phyloP scores from a whole-genome alignment of 2,888 invertebrate species.

The Trileptium ribeirensis region DNA sequence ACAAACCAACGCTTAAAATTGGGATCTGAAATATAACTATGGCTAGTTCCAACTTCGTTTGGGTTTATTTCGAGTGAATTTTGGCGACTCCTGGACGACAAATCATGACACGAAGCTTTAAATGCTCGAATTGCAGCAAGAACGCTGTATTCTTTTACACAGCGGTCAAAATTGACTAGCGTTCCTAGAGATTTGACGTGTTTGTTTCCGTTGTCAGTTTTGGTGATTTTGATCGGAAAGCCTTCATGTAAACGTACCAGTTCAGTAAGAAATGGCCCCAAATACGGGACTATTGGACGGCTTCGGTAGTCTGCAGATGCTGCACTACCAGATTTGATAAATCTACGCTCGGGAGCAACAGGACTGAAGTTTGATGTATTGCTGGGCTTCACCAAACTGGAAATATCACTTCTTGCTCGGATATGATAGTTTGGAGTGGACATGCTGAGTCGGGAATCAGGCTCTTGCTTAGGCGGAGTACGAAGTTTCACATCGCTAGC shows the following conservation, averaged over 20 bases:
- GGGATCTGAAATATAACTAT: too few relatives aligned
- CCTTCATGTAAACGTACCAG: conserved; percentile 97
- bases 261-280: conserved; percentile 95
- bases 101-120: background rate
- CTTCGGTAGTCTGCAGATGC: background rate
- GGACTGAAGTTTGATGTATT: too few relatives aligned
- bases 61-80: too few relatives aligned
- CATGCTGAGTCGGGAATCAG: background rate
- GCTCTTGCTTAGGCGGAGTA: background rate
- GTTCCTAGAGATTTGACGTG: too few relatives aligned
- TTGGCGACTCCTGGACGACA: too few relatives aligned
- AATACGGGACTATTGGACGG: conserved; percentile 74
- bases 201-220: background rate
- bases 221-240: conserved; percentile 56
- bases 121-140: background rate
- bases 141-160: background rate
- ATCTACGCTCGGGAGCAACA: background rate
- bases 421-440: background rate
- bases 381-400: too few relatives aligned
- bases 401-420: too few relatives aligned
- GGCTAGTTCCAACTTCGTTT: too few relatives aligned
- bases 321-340: background rate
- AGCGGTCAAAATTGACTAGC: background rate
- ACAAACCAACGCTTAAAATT: background rate
- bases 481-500: background rate